Percentiles rank a stretch among this genome's conserved stretches.
Conservation (phyloP, 2,888 invertebrate genomes). For the Barypeithes pellucidus region DNA sequence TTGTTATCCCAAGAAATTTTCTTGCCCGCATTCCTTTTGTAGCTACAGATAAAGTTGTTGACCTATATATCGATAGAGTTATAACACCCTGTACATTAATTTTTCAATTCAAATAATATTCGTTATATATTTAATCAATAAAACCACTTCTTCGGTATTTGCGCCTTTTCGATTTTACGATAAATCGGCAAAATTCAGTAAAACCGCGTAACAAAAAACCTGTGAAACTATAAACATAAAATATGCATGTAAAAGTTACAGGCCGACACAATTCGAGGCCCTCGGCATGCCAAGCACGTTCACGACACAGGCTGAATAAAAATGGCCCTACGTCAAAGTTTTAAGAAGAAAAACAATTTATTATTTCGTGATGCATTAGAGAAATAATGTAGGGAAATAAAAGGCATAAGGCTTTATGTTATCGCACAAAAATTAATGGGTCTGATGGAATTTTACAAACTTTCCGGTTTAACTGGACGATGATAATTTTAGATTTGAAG, state of each 20-base stretch:
- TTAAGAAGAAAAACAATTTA: slow-evolving; percentile 18
- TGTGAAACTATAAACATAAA: slow-evolving; percentile 38
- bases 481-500: too few species aligned
- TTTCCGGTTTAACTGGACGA: too few species aligned
- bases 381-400: slow-evolving; percentile 32
- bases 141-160: too few species aligned
- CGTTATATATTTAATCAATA: too few species aligned
- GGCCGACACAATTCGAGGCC: slow-evolving; percentile 31
- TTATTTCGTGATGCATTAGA: slow-evolving; percentile 18
- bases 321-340: slow-evolving; percentile 26
- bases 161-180: background rate
- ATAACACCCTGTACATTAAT: too few species aligned
- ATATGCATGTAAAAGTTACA: slow-evolving; percentile 35
- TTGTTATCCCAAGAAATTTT: too few species aligned
- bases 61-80: too few species aligned
- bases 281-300: slow-evolving; percentile 14
- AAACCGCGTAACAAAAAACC: slow-evolving; percentile 26
- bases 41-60: too few species aligned
- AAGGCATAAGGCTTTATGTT: background rate
- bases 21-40: too few species aligned
- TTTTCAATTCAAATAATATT: too few species aligned
- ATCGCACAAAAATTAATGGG: background rate
- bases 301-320: slow-evolving; percentile 36
- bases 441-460: too few species aligned
- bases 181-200: slow-evolving; percentile 6